Evolutionary conservation across 1,140 invertebrate species (phyloP).

Genomic region (Phymastichus coffea): DNA sequence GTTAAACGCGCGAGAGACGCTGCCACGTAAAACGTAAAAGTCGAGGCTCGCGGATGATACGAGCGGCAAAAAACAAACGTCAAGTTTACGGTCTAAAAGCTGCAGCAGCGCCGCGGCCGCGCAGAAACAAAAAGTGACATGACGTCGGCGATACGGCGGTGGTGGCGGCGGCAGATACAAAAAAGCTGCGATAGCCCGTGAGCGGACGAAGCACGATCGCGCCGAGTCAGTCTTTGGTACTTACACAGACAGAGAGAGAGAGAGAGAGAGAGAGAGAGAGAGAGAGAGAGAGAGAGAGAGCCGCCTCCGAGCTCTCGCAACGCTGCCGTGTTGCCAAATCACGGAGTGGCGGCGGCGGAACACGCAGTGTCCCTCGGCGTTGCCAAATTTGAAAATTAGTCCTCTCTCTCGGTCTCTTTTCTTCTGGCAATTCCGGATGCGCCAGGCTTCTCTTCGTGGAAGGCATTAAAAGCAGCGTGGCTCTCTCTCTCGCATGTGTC

Average conservation of each 20-base stretch:
- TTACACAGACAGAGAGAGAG: too few relatives aligned
- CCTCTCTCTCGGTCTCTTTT: slow-evolving; percentile 11
- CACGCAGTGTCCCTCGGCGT: slow-evolving; percentile 9
- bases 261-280: slow-evolving; percentile 26
- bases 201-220: too few relatives aligned
- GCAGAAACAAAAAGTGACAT: slow-evolving; percentile 20
- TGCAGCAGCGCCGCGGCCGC: slow-evolving; percentile 30
- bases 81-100: too few relatives aligned
- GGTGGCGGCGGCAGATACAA: not conserved
- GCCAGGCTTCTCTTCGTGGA: slow-evolving; percentile 15
- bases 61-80: slow-evolving; percentile 17
- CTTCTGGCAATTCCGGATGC: slow-evolving; percentile 10
- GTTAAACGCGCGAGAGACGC: too few relatives aligned
- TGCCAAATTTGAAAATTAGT: slow-evolving; percentile 32
- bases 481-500: not conserved
- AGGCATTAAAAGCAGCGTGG: slow-evolving; percentile 13
- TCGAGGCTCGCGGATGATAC: slow-evolving; percentile 6
- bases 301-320: too few relatives aligned
- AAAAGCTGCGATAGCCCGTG: too few relatives aligned
- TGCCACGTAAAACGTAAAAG: too few relatives aligned
- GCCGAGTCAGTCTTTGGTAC: too few relatives aligned
- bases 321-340: slow-evolving; percentile 28
- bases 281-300: slow-evolving; percentile 1
- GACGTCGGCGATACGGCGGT: too few relatives aligned
- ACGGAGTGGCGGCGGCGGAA: not conserved